Evolutionary conservation across 2,797 vertebrate species (phyloP).

Genomic region (Anas bernieri): DNA sequence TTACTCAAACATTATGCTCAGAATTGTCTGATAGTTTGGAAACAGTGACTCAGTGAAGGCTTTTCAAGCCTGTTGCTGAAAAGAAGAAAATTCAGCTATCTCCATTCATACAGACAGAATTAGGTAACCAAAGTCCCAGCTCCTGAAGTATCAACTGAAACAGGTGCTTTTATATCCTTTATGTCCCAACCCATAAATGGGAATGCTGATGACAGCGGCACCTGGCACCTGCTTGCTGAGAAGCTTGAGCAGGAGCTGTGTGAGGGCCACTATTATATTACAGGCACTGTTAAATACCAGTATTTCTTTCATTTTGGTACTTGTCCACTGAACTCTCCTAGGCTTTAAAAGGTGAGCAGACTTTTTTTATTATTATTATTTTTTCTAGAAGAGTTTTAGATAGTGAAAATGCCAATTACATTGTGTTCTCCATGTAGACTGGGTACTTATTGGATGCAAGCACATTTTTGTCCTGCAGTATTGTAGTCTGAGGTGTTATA

Average conservation of each 20-base stretch:
- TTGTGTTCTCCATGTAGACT: not conserved
- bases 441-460: not conserved
- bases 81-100: not conserved
- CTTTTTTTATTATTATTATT: not conserved
- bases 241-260: not conserved
- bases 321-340: not conserved
- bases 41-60: not conserved
- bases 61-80: not conserved
- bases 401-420: not conserved
- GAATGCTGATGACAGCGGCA: not conserved
- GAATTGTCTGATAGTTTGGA: not conserved
- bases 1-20: not conserved
- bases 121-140: not conserved
- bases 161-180: not conserved
- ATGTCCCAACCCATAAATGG: fast-evolving
- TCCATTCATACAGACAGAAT: not conserved
- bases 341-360: not conserved
- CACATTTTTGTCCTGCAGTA: not conserved
- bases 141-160: not conserved
- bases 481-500: not conserved
- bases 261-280: not conserved
- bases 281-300: not conserved
- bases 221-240: not conserved
- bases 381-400: not conserved
- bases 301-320: not conserved